Conservation (phyloP, 2,113 vertebrate genomes). For the Coreoperca whiteheadi region DNA sequence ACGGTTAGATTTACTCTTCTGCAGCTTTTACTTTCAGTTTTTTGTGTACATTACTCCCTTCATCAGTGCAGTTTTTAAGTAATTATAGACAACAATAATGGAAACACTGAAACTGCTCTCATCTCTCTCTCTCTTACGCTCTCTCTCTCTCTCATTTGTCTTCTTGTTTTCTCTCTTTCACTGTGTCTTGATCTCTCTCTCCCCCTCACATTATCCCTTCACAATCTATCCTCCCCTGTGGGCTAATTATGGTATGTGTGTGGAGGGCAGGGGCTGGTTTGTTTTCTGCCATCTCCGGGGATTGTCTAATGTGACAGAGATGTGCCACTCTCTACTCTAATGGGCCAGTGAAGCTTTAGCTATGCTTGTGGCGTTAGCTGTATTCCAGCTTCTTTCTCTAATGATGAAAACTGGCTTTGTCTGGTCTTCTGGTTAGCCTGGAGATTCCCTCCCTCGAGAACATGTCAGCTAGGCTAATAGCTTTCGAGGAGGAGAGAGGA, state of each 20-base stretch:
- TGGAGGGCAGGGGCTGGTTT: constrained; percentile 66
- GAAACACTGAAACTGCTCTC: constrained; percentile 45
- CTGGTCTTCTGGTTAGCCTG: constrained; percentile 48
- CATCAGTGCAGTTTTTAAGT: constrained; percentile 40
- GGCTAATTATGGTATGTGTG: constrained; percentile 76
- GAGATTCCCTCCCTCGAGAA: constrained; percentile 49
- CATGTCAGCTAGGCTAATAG: constrained; percentile 47
- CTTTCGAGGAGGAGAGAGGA: constrained; percentile 37
- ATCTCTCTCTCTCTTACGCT: constrained; percentile 22
- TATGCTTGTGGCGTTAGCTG: constrained; percentile 61
- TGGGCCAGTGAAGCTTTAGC: constrained; percentile 64
- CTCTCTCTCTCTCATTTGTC: constrained; percentile 49
- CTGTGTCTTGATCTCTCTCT: constrained; percentile 24
- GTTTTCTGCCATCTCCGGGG: constrained; percentile 67
- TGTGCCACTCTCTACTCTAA: constrained; percentile 66
- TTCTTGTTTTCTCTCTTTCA: constrained; percentile 31
- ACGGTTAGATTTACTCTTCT: constrained; percentile 30
- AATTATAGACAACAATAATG: constrained; percentile 65
- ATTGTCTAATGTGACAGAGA: constrained; percentile 76
- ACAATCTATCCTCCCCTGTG: constrained; percentile 72
- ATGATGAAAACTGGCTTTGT: constrained; percentile 76
- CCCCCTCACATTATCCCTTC: constrained; percentile 27
- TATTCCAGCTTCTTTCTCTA: constrained; percentile 59
- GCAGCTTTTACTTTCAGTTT: constrained; percentile 38
- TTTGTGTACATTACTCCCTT: constrained; percentile 17